Base-by-base conservation (phyloP, 1,140 invertebrate genomes). In the Pogonomyrmex californicus region DNA sequence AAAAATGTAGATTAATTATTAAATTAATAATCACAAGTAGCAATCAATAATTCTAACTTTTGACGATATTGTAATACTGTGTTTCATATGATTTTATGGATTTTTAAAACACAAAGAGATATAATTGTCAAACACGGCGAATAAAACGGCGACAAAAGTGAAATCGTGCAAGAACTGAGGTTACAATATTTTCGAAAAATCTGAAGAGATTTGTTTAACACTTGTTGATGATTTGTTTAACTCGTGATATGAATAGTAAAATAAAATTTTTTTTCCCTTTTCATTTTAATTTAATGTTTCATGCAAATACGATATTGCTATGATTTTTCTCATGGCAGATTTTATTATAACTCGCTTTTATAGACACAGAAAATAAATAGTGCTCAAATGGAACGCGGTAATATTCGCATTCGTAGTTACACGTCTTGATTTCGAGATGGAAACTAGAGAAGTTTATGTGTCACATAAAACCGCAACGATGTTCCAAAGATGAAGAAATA, bases 261-360 rank as follows among this genome's bases (percentile, higher is more conserved):
- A 70, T 3, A 9, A 4, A 66, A 65, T 38, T 38, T 65, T 4
- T 44, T 33, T 51, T n/a, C 23, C 23, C 7, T 30, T 56, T 33
- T 77, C 9, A 60, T 1, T 7, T 47, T 38, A 4, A 23, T 65
- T 51, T 44, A 54, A 51, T 30, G n/a, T 30, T 68, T 49, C n/a
- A 23, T 6, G 7, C 9, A 36, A 4, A 23, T 65, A 60, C 41
- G 23, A 54, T 63, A 10, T 49, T 23, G 33, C 49, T 12, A n/a
- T n/a, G 38, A 83, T 75, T 75, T 87, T 56, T 38, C 1, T 10
- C 12, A 10, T 36, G 0, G 23, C 30, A 4, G 30, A 78, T 78
- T 86, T 78, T 49, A 78, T 78, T 63, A 66, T n/a, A 33, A 68
- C 30, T 77, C 33, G 47, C 63, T 70, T 23, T 86, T 47, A 86